Base-by-base conservation (phyloP, 2,797 vertebrate genomes). In the Xiphophorus birchmanni region DNA sequence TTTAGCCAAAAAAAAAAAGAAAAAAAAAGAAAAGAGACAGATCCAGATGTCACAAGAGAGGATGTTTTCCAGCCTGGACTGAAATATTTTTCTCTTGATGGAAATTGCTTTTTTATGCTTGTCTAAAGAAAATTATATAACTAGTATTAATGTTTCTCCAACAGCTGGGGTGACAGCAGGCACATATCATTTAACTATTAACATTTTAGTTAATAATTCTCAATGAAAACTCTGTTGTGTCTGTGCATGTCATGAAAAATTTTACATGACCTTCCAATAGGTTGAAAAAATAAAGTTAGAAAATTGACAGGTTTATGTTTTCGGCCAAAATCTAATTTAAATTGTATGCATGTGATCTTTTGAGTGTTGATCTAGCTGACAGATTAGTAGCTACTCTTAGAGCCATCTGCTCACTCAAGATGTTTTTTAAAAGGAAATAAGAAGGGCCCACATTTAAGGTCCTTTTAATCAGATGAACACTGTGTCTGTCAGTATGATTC, bases 21-120 rank as follows among this genome's bases (percentile, higher is more conserved):
- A 48, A 0, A 44, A 2, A 44, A 11, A 44, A 5, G 17, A 67
- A 87, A 78, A 44, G 7, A 80, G 60, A 1, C 7, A 23, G 26
- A 73, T 77, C 63, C 81, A 86, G 78, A 87, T 89, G 85, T 84
- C 81, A 86, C 73, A 75, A 78, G 5, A 47, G 63, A 77, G 75
- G 73, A 85, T 7, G 44, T 80, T 87, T 82, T 80, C 77, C 35
- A 48, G 35, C 29, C 23, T 40, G 47, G 73, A 82, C 11, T 50
- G 32, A 87, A 86, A 83, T 79, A 0, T 78, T 75, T n/a, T 2
- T 26, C 72, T 63, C 32, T 47, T 78, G 45, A 80, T 73, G 35
- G 3, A 85, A 80, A 82, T 75, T 11, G 13, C 5, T 13, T 21
- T 52, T 80, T 74, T 37, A 69, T 58, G 17, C 21, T 50, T 50